A percentile compares a stretch with the other conserved stretches of the same genome.
phyloP scores from a whole-genome alignment of 2,888 invertebrate genomes.

The Biston betularia region DNA sequence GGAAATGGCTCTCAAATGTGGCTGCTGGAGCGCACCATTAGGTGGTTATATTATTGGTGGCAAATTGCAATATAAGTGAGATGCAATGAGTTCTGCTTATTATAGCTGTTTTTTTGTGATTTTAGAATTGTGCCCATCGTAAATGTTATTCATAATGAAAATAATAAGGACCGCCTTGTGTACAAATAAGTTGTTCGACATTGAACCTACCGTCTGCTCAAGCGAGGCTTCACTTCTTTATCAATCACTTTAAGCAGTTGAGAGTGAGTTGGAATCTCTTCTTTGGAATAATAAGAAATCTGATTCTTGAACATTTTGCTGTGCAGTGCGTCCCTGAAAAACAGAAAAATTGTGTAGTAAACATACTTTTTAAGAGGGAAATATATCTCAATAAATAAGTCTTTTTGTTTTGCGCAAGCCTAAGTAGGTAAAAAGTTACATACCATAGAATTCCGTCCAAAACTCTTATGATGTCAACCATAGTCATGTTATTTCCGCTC shows the following conservation, averaged over 20 bases:
- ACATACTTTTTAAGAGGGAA: too few species aligned
- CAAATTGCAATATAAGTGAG: too few species aligned
- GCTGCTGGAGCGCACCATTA: too few species aligned
- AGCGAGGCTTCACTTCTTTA: constrained; percentile 54
- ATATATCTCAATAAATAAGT: not conserved
- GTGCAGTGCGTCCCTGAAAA: constrained; percentile 74
- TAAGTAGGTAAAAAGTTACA: not conserved
- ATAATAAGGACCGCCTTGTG: too few species aligned
- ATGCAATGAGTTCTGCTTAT: too few species aligned
- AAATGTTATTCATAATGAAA: too few species aligned
- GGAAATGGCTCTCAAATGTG: too few species aligned
- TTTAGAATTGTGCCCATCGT: too few species aligned
- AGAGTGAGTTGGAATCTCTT: constrained; percentile 72
- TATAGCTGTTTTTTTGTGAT: too few species aligned
- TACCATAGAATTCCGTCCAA: constrained; percentile 79
- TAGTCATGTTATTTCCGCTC: constrained; percentile 67
- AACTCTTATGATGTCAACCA: constrained; percentile 67
- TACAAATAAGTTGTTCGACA: not conserved
- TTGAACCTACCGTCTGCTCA: constrained; percentile 70
- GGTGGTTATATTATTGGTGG: too few species aligned
- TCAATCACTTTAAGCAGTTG: constrained; percentile 63
- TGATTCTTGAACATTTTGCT: constrained; percentile 77
- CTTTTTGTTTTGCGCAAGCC: not conserved
- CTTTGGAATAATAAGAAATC: constrained; percentile 71
- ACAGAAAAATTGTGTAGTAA: not conserved